Evolutionary conservation across 1,140 invertebrate species (phyloP).

Genomic region (Matsumurasca onukii): DNA sequence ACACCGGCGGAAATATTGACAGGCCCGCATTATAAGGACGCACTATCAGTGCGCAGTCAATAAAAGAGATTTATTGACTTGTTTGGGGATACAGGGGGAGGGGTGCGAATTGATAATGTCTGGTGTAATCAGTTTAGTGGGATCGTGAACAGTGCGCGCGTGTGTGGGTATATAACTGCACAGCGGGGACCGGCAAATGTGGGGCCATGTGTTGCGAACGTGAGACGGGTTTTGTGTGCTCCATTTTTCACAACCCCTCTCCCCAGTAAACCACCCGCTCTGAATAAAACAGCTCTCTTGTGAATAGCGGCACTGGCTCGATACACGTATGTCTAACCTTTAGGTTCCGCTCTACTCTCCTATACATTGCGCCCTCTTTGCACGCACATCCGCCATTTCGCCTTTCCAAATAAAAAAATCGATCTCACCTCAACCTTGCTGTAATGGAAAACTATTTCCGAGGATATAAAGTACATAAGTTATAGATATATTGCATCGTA

Average conservation of each 20-base stretch:
- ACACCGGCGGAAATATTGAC: constrained; percentile 5
- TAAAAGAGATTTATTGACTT: constrained; percentile 25
- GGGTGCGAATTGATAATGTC: constrained; percentile 23
- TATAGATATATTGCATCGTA: too few relatives aligned
- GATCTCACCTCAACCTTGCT: too few relatives aligned
- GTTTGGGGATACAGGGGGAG: not conserved
- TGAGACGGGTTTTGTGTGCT: not conserved
- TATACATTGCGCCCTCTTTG: not conserved
- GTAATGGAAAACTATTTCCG: too few relatives aligned
- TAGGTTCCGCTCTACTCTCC: not conserved
- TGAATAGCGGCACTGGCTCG: not conserved
- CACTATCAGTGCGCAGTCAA: not conserved
- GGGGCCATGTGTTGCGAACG: too few relatives aligned
- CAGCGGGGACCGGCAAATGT: too few relatives aligned
- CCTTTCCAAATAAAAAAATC: too few relatives aligned
- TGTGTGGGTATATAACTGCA: too few relatives aligned
- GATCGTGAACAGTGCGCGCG: not conserved
- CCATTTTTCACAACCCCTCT: not conserved
- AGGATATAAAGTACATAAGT: too few relatives aligned
- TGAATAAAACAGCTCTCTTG: constrained; percentile 21
- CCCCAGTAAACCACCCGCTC: constrained; percentile 4
- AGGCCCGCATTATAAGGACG: constrained; percentile 4
- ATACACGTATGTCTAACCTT: constrained; percentile 1
- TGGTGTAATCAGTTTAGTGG: constrained; percentile 17
- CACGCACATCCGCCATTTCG: not conserved